These are phyloP conservation scores for Ooceraea biroi DNA, from an alignment of 1,140 invertebrate genomes.

Conservation along the genomic window DNA sequence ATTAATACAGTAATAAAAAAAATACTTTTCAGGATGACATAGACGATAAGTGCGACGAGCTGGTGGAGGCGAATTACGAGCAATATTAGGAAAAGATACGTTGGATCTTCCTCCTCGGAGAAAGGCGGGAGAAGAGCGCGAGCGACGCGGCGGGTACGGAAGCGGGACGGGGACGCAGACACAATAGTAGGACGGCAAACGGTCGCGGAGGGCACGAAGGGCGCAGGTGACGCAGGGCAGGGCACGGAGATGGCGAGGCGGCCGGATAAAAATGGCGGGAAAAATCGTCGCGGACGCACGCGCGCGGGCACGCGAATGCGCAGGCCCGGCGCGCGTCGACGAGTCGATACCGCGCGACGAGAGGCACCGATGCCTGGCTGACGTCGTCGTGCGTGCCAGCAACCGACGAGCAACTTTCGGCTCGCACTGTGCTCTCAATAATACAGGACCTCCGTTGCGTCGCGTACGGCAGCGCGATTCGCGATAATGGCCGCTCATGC, in stretches of 20 bases:
- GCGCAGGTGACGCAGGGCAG: slow-evolving; percentile 36
- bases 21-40: slow-evolving; percentile 86
- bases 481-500: not conserved
- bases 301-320: slow-evolving; percentile 44
- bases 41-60: slow-evolving; percentile 88
- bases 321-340: slow-evolving; percentile 58
- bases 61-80: slow-evolving; percentile 81
- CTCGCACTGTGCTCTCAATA: slow-evolving; percentile 60
- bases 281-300: slow-evolving; percentile 58
- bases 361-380: slow-evolving; percentile 35
- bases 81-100: slow-evolving; percentile 41
- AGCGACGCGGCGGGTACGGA: slow-evolving; percentile 3
- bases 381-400: not conserved
- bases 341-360: slow-evolving; percentile 70
- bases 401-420: slow-evolving; percentile 46
- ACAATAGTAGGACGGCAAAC: slow-evolving; percentile 14
- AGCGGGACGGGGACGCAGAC: not conserved
- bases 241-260: slow-evolving; percentile 6
- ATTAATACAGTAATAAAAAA: not conserved
- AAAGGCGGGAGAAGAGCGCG: slow-evolving; percentile 20
- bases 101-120: slow-evolving; percentile 25
- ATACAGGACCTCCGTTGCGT: slow-evolving; percentile 19
- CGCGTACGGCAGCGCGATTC: slow-evolving; percentile 10
- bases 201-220: slow-evolving; percentile 24
- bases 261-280: slow-evolving; percentile 74